phyloP scores from a whole-genome alignment of 2,113 vertebrate genomes.

The Tor tambroides region DNA sequence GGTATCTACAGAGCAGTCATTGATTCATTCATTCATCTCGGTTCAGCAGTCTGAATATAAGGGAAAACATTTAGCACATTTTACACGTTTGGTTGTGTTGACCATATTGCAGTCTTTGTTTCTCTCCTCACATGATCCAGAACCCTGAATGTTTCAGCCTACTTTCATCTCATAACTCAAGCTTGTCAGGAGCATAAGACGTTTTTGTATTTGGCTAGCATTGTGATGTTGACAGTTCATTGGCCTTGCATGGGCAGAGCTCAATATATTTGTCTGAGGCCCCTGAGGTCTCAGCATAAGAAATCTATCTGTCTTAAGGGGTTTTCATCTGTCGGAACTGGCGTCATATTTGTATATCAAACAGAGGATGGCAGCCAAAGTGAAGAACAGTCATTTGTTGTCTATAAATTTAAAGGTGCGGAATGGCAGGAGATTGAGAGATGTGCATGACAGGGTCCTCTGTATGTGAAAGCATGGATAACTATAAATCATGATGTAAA shows the following conservation, averaged over 20 bases:
- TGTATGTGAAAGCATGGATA: constrained; percentile 33
- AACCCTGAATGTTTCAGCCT: background rate
- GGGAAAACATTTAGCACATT: background rate
- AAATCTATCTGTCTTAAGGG: constrained; percentile 6
- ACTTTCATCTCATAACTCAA: constrained; percentile 35
- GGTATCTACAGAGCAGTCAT: background rate
- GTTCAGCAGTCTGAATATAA: background rate
- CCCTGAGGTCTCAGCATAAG: background rate
- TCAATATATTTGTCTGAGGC: constrained; percentile 9
- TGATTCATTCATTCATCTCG: constrained; percentile 9
- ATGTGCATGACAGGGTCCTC: background rate
- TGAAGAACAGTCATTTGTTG: constrained; percentile 3
- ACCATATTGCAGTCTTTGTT: background rate
- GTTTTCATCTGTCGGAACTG: constrained; percentile 15
- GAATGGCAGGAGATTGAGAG: background rate
- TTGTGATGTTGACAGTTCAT: constrained; percentile 33
- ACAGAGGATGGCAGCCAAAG: constrained; percentile 11
- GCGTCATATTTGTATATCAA: constrained; percentile 13
- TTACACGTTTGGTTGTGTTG: background rate
- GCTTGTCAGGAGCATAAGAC: constrained; percentile 17
- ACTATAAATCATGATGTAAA: constrained; percentile 21
- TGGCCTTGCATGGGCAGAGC: background rate
- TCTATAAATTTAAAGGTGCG: constrained; percentile 19
- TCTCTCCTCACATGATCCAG: constrained; percentile 8
- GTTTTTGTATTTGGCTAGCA: constrained; percentile 17